These are phyloP conservation scores for Aricia agestis DNA, from an alignment of 1,140 invertebrate genomes.

Conservation along the genomic window DNA sequence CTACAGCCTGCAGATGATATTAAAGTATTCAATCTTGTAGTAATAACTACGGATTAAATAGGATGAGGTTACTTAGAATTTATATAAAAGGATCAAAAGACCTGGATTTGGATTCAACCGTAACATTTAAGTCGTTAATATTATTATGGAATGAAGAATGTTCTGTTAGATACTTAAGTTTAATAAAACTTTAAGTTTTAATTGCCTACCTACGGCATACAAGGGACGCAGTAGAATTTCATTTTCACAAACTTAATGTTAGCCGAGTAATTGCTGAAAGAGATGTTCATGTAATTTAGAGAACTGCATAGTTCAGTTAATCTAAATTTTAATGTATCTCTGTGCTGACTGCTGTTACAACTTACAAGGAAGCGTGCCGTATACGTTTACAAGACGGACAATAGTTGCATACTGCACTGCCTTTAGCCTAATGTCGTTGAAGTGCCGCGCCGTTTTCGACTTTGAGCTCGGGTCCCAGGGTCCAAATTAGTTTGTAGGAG, in stretches of 20 bases:
- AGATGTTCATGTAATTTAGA: not conserved
- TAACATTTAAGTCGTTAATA: no score
- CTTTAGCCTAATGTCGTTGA: conserved; percentile 16
- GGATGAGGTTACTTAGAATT: no score
- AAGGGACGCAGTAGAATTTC: no score
- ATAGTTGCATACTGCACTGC: conserved; percentile 27
- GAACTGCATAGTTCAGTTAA: not conserved
- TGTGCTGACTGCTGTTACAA: no score
- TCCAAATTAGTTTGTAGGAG: conserved; percentile 17
- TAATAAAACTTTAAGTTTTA: no score
- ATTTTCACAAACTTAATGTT: not conserved
- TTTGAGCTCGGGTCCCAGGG: conserved; percentile 17
- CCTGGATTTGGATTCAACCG: no score
- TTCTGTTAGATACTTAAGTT: no score
- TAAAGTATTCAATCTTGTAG: not conserved
- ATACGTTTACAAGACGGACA: conserved; percentile 21
- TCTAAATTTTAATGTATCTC: not conserved
- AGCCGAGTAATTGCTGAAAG: no score
- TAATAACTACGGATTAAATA: no score
- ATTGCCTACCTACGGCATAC: no score
- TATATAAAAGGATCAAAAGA: no score
- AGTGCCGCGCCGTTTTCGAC: conserved; percentile 15
- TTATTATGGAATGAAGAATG: not conserved
- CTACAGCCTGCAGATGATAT: not conserved
- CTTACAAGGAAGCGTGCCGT: conserved; percentile 21